Evolutionary conservation across 2,888 invertebrate genomes (phyloP).

Genomic region (Acanthosepion esculentum): DNA sequence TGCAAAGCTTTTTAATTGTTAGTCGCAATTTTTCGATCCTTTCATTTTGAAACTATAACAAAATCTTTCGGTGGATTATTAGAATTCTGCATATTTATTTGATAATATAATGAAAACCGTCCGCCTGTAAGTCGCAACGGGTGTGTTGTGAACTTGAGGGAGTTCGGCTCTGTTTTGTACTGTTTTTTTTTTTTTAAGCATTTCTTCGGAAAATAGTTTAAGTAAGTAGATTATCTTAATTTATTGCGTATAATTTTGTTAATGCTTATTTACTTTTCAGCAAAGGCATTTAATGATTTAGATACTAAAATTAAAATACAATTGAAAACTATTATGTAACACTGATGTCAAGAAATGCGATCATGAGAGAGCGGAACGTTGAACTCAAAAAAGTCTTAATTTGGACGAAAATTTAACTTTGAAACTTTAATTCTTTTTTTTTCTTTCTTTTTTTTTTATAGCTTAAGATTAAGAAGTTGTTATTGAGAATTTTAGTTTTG

Average conservation of each 20-base stretch:
- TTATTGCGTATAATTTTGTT: background rate
- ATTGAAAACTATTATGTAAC: too few species aligned
- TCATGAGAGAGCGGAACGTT: too few species aligned
- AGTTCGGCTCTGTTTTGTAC: background rate
- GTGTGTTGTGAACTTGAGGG: background rate
- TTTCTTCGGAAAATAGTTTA: background rate
- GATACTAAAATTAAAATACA: too few species aligned
- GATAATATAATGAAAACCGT: background rate
- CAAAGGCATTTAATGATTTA: background rate
- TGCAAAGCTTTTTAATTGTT: background rate
- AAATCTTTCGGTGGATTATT: background rate
- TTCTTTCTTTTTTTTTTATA: too few species aligned
- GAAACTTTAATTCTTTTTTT: too few species aligned
- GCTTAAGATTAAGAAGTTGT: too few species aligned
- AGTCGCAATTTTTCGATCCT: background rate
- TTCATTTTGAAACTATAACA: background rate
- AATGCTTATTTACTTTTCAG: background rate
- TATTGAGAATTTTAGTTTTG: too few species aligned
- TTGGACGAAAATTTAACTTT: too few species aligned
- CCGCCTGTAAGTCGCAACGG: background rate
- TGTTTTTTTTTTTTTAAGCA: background rate
- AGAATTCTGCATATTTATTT: background rate
- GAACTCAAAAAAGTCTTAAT: too few species aligned
- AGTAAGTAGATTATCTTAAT: background rate
- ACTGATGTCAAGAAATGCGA: too few species aligned